phyloP scores from a whole-genome alignment of 1,140 invertebrate genomes.

The Manduca sexta region DNA sequence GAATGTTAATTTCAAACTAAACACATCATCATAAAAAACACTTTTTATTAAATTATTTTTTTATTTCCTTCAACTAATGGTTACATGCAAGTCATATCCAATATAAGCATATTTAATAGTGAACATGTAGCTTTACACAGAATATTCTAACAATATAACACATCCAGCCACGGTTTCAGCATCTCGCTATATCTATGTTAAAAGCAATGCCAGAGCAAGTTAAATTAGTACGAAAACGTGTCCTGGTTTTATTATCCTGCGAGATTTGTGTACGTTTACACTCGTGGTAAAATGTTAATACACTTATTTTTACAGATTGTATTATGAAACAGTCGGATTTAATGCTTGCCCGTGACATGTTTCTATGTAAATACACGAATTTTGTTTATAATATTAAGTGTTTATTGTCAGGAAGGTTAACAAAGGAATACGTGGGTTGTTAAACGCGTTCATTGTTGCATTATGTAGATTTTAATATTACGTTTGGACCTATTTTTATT shows the following conservation, averaged over 20 bases:
- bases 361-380: slow-evolving; percentile 1
- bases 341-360: slow-evolving; percentile 1
- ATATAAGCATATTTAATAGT: too few relatives aligned
- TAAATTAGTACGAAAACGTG: slow-evolving; percentile 49
- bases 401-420: background rate
- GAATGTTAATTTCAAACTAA: too few relatives aligned
- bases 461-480: too few relatives aligned
- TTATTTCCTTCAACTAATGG: too few relatives aligned
- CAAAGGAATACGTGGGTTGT: too few relatives aligned
- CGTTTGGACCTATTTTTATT: too few relatives aligned
- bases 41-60: too few relatives aligned
- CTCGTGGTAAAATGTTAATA: slow-evolving; percentile 25
- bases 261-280: slow-evolving; percentile 32
- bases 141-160: too few relatives aligned
- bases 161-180: slow-evolving; percentile 1
- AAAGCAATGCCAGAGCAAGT: slow-evolving; percentile 23
- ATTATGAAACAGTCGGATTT: slow-evolving; percentile 4
- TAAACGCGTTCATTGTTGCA: too few relatives aligned
- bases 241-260: slow-evolving; percentile 35
- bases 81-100: too few relatives aligned
- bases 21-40: too few relatives aligned
- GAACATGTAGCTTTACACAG: too few relatives aligned
- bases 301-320: slow-evolving; percentile 18
- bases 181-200: slow-evolving; percentile 10
- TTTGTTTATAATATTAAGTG: background rate